These are phyloP conservation scores for Tetraodon nigroviridis DNA, from an alignment of 2,113 vertebrate species.

Conservation along the genomic window DNA sequence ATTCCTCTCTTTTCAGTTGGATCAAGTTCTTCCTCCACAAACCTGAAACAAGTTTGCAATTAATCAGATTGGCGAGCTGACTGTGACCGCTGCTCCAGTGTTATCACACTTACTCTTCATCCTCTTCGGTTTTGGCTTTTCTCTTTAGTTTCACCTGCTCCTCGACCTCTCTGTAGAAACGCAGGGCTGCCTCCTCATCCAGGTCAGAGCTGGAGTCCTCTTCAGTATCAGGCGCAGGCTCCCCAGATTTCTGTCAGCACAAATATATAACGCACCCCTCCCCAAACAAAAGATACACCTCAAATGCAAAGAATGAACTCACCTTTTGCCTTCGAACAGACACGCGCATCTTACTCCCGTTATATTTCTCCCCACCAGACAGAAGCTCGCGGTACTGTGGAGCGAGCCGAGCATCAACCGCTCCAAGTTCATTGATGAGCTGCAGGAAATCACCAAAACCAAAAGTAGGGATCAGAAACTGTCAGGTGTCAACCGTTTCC, in stretches of 20 bases:
- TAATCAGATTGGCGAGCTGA: not conserved
- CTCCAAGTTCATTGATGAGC: constrained; percentile 75
- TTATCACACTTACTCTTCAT: constrained; percentile 58
- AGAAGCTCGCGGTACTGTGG: constrained; percentile 79
- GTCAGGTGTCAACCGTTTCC: too few relatives aligned
- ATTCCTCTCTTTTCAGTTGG: constrained; percentile 75
- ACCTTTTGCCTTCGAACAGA: constrained; percentile 45
- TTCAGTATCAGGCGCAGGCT: constrained; percentile 19
- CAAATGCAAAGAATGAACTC: not conserved
- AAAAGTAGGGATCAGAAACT: not conserved
- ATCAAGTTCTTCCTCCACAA: constrained; percentile 41
- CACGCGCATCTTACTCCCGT: constrained; percentile 45
- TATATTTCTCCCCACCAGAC: constrained; percentile 28
- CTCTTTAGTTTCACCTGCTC: constrained; percentile 69
- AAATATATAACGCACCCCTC: too few relatives aligned
- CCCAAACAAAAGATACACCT: not conserved
- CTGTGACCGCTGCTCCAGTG: not conserved
- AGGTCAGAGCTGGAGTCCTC: constrained; percentile 62
- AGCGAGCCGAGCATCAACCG: constrained; percentile 79
- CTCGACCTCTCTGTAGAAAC: constrained; percentile 74
- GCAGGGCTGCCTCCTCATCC: constrained; percentile 80
- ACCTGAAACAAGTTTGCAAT: constrained; percentile 40
- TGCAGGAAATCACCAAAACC: constrained; percentile 10
- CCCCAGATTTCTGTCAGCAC: constrained; percentile 42
- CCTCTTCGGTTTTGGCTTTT: constrained; percentile 38